Evolutionary conservation across 2,888 invertebrate genomes (phyloP).

Genomic region (Epirrita christyi): DNA sequence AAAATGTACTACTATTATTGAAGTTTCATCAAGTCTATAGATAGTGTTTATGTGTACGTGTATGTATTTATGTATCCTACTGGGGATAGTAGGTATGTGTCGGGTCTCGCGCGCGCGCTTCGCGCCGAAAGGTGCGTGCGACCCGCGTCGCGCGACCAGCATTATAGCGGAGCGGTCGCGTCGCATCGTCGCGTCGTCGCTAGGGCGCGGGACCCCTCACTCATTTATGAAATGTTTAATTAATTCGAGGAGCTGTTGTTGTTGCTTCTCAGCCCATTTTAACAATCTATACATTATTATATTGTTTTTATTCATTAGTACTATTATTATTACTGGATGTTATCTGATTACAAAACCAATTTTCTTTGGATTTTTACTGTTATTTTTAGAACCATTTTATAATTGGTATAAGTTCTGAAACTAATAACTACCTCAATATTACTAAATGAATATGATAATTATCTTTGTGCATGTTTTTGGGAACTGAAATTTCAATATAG

Average conservation of each 20-base stretch:
- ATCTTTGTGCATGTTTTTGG: conserved; percentile 84
- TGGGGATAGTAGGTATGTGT: conserved; percentile 37
- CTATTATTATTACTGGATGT: conserved; percentile 56
- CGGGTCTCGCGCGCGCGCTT: conserved; percentile 27
- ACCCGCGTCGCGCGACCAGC: not conserved
- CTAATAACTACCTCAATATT: conserved; percentile 85
- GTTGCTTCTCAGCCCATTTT: conserved; percentile 65
- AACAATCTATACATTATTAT: conserved; percentile 62
- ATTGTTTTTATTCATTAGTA: conserved; percentile 56
- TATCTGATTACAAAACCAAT: conserved; percentile 46
- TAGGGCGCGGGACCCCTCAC: conserved; percentile 35
- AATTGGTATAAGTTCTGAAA: conserved; percentile 84
- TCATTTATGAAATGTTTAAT: conserved; percentile 37
- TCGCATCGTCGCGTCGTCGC: not conserved
- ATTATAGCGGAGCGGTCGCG: not conserved
- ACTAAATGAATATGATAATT: conserved; percentile 83
- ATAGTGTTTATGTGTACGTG: conserved; percentile 59
- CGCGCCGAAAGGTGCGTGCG: not conserved
- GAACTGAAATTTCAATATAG: conserved; percentile 78
- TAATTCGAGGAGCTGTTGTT: conserved; percentile 64
- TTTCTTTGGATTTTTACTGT: conserved; percentile 70
- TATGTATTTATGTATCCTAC: conserved; percentile 55
- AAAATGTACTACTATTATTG: conserved; percentile 53
- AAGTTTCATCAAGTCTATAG: conserved; percentile 63
- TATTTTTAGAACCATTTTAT: conserved; percentile 79